These are phyloP conservation scores for Cichladusa arquata DNA, from an alignment of 2,113 vertebrate species.

Conservation along the genomic window DNA sequence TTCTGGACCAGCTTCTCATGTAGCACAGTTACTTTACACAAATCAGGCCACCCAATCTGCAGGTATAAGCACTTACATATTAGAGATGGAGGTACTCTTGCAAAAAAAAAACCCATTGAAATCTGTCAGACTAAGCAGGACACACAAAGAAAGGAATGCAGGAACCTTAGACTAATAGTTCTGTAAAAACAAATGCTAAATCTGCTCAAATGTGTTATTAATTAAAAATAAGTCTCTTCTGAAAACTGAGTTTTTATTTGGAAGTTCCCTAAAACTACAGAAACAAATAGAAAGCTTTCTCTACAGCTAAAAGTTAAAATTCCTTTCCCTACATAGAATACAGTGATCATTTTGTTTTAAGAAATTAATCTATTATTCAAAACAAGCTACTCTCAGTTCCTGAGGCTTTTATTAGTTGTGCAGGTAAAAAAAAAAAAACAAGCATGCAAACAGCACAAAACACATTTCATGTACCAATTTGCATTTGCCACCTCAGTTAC, in stretches of 20 bases:
- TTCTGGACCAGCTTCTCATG: not conserved
- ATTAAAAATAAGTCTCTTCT: slow-evolving; percentile 40
- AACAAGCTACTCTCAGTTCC: not conserved
- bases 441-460: accelerated
- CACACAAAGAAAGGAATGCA: not conserved
- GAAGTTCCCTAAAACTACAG: not conserved
- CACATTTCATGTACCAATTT: not conserved
- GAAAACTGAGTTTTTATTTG: slow-evolving; percentile 19
- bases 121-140: not conserved
- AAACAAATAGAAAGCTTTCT: slow-evolving; percentile 25
- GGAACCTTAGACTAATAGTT: slow-evolving; percentile 19
- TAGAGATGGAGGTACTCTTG: not conserved
- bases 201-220: not conserved
- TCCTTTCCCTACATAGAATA: not conserved
- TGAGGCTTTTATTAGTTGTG: not conserved
- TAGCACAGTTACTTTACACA: not conserved
- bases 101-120: not conserved
- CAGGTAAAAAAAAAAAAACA: not conserved
- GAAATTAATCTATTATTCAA: not conserved
- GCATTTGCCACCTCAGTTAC: not conserved
- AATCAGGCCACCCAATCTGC: not conserved
- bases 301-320: not conserved
- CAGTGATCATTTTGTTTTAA: not conserved
- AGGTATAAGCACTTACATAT: not conserved
- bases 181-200: slow-evolving; percentile 50